Conservation (phyloP, 2,113 vertebrate genomes). For the Cyphomyrus discorhynchus region DNA sequence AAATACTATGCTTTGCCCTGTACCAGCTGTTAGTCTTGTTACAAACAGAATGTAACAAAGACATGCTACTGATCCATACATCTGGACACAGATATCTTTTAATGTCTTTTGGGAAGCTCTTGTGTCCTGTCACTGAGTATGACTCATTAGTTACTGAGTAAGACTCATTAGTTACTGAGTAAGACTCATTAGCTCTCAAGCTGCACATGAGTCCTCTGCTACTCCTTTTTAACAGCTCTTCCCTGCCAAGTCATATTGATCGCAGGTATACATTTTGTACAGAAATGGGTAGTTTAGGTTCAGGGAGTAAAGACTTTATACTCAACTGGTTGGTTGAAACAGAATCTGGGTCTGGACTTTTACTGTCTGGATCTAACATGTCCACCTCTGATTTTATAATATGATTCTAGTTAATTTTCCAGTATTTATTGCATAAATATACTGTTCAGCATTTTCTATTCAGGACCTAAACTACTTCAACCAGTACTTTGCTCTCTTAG, state of each 20-base stretch:
- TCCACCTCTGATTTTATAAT: background rate
- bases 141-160: background rate
- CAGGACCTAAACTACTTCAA: background rate
- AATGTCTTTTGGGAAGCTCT: constrained; percentile 4
- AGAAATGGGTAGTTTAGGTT: background rate
- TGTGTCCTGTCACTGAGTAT: background rate
- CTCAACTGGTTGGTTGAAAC: background rate
- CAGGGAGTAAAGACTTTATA: background rate
- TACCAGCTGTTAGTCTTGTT: background rate
- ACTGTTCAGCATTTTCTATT: background rate
- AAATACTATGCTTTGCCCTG: background rate
- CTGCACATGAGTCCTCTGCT: background rate
- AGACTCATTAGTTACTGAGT: background rate
- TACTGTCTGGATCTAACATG: background rate
- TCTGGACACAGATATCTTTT: background rate
- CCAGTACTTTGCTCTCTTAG: background rate
- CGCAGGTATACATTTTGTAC: background rate
- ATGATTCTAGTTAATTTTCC: background rate
- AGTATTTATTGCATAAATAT: background rate
- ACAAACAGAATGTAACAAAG: background rate
- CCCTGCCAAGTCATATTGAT: background rate
- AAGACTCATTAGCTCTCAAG: background rate
- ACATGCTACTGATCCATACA: background rate
- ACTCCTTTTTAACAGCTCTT: background rate
- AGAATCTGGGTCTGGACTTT: background rate